These are phyloP conservation scores for Diadromus collaris DNA, from an alignment of 2,888 invertebrate species.

Conservation along the genomic window DNA sequence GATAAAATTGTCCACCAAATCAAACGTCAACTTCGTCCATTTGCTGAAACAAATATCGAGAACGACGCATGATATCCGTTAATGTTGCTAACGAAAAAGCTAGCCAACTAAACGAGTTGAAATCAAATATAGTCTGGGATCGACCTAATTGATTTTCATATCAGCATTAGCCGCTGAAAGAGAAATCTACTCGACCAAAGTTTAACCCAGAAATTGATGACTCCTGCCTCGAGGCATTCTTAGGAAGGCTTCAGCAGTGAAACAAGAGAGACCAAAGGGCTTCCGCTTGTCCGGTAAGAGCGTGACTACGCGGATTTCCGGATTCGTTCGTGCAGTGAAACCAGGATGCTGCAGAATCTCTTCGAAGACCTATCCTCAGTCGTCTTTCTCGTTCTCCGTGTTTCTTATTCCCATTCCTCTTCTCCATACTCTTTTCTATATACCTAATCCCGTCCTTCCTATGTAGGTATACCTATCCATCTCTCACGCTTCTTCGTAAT, in stretches of 20 bases:
- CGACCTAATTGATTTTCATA: neutral
- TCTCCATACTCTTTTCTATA: slow-evolving; percentile 38
- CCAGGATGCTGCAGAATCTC: slow-evolving; percentile 34
- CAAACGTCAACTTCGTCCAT: neutral
- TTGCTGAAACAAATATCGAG: neutral
- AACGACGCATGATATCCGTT: neutral
- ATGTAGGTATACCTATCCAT: slow-evolving; percentile 45
- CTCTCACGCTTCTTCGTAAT: slow-evolving; percentile 52
- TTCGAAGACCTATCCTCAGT: slow-evolving; percentile 25
- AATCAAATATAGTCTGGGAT: neutral
- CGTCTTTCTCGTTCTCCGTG: slow-evolving; percentile 27
- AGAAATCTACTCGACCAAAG: slow-evolving; percentile 4
- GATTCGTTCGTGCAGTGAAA: slow-evolving; percentile 40
- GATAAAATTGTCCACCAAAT: neutral
- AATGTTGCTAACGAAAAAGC: neutral
- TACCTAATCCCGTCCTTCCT: slow-evolving; percentile 29
- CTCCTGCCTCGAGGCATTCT: slow-evolving; percentile 1
- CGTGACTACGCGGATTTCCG: slow-evolving; percentile 41
- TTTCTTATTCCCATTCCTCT: slow-evolving; percentile 37
- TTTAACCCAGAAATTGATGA: slow-evolving; percentile 31
- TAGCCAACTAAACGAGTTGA: neutral
- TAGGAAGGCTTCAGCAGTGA: slow-evolving; percentile 9
- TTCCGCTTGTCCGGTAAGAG: slow-evolving; percentile 35
- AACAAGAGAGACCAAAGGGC: slow-evolving; percentile 29
- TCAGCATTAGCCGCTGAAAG: slow-evolving; percentile 11